Base-by-base conservation (phyloP, 2,113 vertebrate species). In the Perca fluviatilis region DNA sequence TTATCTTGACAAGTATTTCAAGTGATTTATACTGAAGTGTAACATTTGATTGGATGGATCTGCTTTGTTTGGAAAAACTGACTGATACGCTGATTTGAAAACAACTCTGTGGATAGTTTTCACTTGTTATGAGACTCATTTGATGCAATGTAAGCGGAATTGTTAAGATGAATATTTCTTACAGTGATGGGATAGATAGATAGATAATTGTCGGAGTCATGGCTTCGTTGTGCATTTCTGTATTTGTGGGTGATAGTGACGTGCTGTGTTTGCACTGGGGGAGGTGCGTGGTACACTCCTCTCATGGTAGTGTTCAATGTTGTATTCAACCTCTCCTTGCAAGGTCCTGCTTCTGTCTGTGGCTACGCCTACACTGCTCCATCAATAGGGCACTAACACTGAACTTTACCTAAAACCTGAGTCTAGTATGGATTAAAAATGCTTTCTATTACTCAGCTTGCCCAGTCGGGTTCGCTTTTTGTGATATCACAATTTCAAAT, bases 201-300 rank as follows among this genome's bases (percentile, higher is more conserved):
- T 4, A 1, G 18, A 9, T 51, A 47, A 3, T 19, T 47, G 51
- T 27, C 6, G 33, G 54, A 60, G 73, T 76, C 54, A 1, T 30
- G 63, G 65, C 66, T 83, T 73, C 13, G 46, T 43, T 18, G 77
- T 89, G 78, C 67, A 10, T 62, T 62, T 57, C 82, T 79, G 66
- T 90, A 6, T 74, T 79, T 46, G 86, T 86, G 65, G 69, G 56
- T 27, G 62, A 58, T 70, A 18, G 69, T 84, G 50, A 36, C 27
- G 85, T 88, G 7, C 30, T 82, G 89, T 92, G 85, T 90, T 87
- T 85, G 87, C 81, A 81, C 76, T 43, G 68, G 73, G 5, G 79
- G 73, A 79, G 54, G 30, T 16, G 2, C 7, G 47, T 13, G 13
- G 43, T 53, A 21, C 40, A 5, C 83, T 83, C 78, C 87, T 71